These are phyloP conservation scores for Papilio glaucus DNA, from an alignment of 1,140 invertebrate genomes.

Conservation along the genomic window DNA sequence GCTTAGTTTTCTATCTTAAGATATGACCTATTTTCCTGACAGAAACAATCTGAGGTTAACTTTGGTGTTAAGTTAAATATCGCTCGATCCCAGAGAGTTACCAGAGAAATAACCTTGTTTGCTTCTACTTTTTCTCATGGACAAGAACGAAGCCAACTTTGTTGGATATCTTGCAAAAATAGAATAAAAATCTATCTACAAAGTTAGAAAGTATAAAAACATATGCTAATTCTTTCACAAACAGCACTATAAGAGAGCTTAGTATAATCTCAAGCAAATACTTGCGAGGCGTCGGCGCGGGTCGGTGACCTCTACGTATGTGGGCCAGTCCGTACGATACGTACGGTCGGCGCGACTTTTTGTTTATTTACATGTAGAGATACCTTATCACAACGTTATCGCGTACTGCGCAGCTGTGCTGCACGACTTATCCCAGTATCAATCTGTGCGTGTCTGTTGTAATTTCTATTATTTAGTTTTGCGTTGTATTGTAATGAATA, in stretches of 20 bases:
- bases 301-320: conserved; percentile 8
- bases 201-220: conserved; percentile 5
- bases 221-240: neutral
- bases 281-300: neutral
- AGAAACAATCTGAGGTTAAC: too few species aligned
- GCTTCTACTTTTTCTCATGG: too few species aligned
- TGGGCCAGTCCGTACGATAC: conserved; percentile 6
- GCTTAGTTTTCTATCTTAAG: too few species aligned
- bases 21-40: too few species aligned
- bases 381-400: conserved; percentile 10
- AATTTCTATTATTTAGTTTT: too few species aligned
- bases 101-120: too few species aligned
- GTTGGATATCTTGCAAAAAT: too few species aligned
- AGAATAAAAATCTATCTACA: neutral
- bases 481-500: too few species aligned
- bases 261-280: neutral
- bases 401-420: neutral
- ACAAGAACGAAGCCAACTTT: too few species aligned
- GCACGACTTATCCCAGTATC: neutral
- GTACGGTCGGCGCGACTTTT: neutral
- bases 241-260: conserved; percentile 1
- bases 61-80: too few species aligned
- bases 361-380: conserved; percentile 11
- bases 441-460: neutral
- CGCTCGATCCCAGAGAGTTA: too few species aligned